Evolutionary conservation across 1,140 invertebrate genomes (phyloP).

Genomic region (Drosophila jambulina): DNA sequence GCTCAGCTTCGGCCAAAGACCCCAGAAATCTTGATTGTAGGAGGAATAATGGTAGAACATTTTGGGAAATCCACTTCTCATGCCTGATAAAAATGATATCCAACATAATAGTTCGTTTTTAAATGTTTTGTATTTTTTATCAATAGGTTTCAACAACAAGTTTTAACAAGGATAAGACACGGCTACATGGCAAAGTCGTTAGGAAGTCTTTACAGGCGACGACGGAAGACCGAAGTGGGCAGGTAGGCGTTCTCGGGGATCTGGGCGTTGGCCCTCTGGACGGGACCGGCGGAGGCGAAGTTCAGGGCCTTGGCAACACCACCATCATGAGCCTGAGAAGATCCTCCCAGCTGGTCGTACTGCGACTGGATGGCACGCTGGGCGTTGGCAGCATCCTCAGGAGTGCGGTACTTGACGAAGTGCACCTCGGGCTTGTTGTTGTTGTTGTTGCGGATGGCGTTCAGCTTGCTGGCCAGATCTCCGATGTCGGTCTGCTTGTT

Average conservation of each 20-base stretch:
- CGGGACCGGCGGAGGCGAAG: slow-evolving; percentile 69
- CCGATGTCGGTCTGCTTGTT: too few species aligned
- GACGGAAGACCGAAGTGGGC: slow-evolving; percentile 77
- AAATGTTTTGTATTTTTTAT: slow-evolving; percentile 20
- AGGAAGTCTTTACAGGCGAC: slow-evolving; percentile 56
- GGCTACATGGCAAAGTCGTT: slow-evolving; percentile 22
- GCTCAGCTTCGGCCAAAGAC: not conserved
- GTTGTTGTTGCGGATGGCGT: too few species aligned
- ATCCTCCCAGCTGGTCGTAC: slow-evolving; percentile 63
- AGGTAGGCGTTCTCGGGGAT: slow-evolving; percentile 69
- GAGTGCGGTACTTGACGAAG: too few species aligned
- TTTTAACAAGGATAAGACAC: slow-evolving; percentile 28
- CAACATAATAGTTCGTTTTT: slow-evolving; percentile 4
- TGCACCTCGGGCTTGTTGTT: too few species aligned
- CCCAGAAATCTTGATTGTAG: not conserved
- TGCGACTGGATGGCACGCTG: slow-evolving; percentile 66
- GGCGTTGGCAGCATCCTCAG: too few species aligned
- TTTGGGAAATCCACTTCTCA: not conserved
- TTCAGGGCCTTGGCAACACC: slow-evolving; percentile 61
- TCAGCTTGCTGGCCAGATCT: too few species aligned
- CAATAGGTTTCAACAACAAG: slow-evolving; percentile 46
- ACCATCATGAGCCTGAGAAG: slow-evolving; percentile 52
- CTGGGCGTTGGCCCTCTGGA: slow-evolving; percentile 49
- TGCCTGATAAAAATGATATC: not conserved
- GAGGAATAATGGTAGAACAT: too few species aligned